Conservation (phyloP, 2,797 vertebrate species). For the Delichon dasypus region DNA sequence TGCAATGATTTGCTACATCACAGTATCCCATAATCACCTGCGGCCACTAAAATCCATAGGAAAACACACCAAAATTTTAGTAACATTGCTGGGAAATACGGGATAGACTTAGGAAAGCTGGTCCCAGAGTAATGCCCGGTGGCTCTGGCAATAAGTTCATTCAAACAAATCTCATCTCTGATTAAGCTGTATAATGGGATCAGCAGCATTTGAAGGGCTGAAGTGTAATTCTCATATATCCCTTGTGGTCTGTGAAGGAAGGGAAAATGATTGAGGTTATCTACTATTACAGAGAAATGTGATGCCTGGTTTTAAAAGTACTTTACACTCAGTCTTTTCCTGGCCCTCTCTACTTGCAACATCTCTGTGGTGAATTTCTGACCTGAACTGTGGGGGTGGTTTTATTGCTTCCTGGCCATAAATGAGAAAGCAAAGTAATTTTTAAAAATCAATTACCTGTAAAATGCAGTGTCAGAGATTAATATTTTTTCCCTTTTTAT, state of each 20-base stretch:
- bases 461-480: background rate
- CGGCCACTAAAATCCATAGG: background rate
- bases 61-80: background rate
- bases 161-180: background rate
- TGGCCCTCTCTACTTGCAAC: background rate
- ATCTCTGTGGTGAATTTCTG: background rate
- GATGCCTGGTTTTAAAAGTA: background rate
- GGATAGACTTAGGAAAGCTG: background rate
- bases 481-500: background rate
- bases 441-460: constrained; percentile 9
- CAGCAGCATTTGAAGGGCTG: background rate
- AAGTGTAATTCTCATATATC: background rate
- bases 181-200: background rate
- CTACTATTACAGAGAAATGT: background rate
- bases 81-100: background rate
- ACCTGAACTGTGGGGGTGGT: background rate
- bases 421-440: background rate
- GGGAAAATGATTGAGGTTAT: background rate
- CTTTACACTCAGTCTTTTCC: background rate
- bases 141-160: background rate
- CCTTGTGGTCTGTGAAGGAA: background rate
- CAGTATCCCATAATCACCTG: background rate
- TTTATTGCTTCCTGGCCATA: constrained; percentile 6
- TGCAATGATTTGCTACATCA: background rate
- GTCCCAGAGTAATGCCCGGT: background rate